A percentile compares a stretch with the other conserved stretches of the same genome.
These are phyloP conservation scores for Pandion haliaetus DNA, from an alignment of 2,113 vertebrate genomes.

Conservation along the genomic window DNA sequence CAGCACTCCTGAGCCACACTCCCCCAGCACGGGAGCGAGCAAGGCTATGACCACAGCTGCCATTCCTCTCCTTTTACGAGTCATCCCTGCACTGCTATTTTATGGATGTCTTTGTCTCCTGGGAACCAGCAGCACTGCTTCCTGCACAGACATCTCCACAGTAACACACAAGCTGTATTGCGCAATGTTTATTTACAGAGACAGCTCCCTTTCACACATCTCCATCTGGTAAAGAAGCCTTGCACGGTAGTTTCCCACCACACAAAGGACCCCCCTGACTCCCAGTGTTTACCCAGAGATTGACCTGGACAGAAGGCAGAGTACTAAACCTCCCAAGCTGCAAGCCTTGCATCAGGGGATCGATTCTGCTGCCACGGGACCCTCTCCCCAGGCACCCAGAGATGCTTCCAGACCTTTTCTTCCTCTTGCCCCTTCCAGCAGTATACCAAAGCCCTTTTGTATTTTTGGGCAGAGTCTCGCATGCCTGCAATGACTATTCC, in stretches of 20 bases:
- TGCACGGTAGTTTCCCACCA: neutral
- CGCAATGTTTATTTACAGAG: neutral
- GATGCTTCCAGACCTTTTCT: neutral
- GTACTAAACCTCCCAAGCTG: neutral
- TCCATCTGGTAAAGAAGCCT: neutral
- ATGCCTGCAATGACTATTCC: neutral
- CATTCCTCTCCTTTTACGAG: no score
- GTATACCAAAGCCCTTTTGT: neutral
- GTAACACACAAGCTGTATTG: neutral
- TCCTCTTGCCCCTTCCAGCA: neutral
- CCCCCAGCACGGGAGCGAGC: neutral
- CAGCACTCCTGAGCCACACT: neutral
- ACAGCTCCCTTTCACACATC: neutral
- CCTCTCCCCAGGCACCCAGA: neutral
- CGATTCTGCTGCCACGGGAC: neutral
- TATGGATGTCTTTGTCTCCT: neutral
- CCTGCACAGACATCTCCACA: neutral
- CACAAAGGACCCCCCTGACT: neutral
- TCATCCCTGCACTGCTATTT: no score
- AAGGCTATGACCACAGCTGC: neutral
- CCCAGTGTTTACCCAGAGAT: neutral
- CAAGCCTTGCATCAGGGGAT: no score
- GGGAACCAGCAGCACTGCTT: neutral
- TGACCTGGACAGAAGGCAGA: neutral
- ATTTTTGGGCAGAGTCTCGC: neutral